A percentile compares a stretch with the other conserved stretches of the same genome.
Evolutionary conservation across 2,797 vertebrate species (phyloP).

Genomic region (Rhadinocentrus ornatus): DNA sequence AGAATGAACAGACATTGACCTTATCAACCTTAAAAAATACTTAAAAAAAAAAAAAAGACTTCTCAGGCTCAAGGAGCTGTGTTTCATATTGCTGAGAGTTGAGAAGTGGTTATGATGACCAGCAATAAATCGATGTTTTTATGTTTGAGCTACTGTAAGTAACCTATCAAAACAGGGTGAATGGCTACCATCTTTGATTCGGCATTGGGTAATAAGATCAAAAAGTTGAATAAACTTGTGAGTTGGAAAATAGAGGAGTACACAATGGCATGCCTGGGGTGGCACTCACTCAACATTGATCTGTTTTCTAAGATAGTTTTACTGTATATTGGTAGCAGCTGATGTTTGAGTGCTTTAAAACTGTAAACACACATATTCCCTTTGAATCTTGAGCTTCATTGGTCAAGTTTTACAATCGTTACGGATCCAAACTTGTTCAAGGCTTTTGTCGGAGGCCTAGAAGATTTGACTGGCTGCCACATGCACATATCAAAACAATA

Average conservation of each 20-base stretch:
- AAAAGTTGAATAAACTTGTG: slow-evolving; percentile 48
- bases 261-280: slow-evolving; percentile 43
- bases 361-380: neutral
- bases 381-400: neutral
- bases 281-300: slow-evolving; percentile 29
- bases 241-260: slow-evolving; percentile 61
- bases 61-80: slow-evolving; percentile 13
- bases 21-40: slow-evolving; percentile 10
- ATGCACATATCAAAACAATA: slow-evolving; percentile 33
- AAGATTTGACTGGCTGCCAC: slow-evolving; percentile 23
- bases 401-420: neutral
- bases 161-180: slow-evolving; percentile 24
- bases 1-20: slow-evolving; percentile 15
- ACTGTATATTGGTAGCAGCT: slow-evolving; percentile 28
- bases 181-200: slow-evolving; percentile 44
- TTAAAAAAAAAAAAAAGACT: neutral
- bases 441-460: neutral
- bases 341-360: slow-evolving; percentile 20
- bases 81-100: slow-evolving; percentile 29
- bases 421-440: neutral
- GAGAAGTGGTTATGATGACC: slow-evolving; percentile 9
- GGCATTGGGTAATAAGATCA: slow-evolving; percentile 26
- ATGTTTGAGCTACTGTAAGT: slow-evolving; percentile 41
- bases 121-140: slow-evolving; percentile 46
- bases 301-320: slow-evolving; percentile 42